Base-by-base conservation (phyloP, 1,140 invertebrate species). In the Diploscapter pachys region DNA sequence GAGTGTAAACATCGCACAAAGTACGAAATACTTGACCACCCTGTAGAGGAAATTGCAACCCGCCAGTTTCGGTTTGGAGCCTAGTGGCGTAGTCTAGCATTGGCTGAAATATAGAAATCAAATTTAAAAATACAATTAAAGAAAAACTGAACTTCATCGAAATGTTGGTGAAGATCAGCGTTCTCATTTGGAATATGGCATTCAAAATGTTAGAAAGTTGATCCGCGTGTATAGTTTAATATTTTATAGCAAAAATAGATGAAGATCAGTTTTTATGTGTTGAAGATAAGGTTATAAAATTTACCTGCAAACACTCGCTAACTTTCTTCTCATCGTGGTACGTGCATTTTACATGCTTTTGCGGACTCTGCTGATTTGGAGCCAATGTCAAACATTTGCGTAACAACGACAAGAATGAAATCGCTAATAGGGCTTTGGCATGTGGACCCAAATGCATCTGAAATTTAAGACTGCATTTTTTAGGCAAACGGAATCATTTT, bases 11-110 rank as follows among this genome's bases (percentile, higher is more conserved):
- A 51, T 51, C 53, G 59, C 78, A 79, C 9, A 79, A 66, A 56
- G 78, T 68, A 48, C 74, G 63, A 70, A 79, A 79, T 9, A 79
- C 72, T 4, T 79, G 62, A 0, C 76, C 78, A 5, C 78, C 78
- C 50, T 79, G 78, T 9, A 79, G 56, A 6, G 78, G 78, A 52
- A 79, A 79, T 50, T 79, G 78, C 77, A 79, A 70, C 3, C 71
- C 75, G 8, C 78, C 78, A 8, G 78, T 79, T 11, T 79, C 72
- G 9, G 68, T 77, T 75, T 79, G 78, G 6, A 79, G 77, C 56
- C 70, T 70, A n/a, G 67, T 66, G 3, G 78, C 78, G 67, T 79
- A 79, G 52, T 78, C 63, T 49, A 79, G 76, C 71, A 79, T 79
- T 4, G 78, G 78, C 78, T 79, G 72, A 70, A 79, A 64, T 74